Evolutionary conservation across 2,888 invertebrate genomes (phyloP), one percentile per base, ranked within the genome.

Genomic region (Apotomis turbidana): DNA sequence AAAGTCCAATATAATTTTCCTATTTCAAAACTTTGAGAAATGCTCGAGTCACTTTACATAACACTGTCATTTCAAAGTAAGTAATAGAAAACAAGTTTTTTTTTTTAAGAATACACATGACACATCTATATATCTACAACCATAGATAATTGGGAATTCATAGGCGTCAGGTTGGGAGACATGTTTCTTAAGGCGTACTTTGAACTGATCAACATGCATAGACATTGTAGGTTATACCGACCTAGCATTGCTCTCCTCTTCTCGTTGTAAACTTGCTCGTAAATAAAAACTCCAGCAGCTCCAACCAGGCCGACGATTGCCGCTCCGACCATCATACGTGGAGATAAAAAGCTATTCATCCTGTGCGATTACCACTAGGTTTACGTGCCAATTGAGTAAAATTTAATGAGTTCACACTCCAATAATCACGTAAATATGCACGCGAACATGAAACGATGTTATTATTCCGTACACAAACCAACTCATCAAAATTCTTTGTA

Each of bases 291-390:
- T 3, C 94, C 93, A 51, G 93, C 93, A 1, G 94, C 94, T 3
- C 93, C 92, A 0, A 94, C 91, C 0, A 94, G 85, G 4, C 94
- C 94, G 0, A 93, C 91, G 0, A 94, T 86, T 27, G 94, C 94
- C 0, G 94, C 94, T 6, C 94, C 93, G 68, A 90, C 83, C 85
- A 94, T 83, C 61, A 88, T 78, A 46, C 91, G 88, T 5, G 91
- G 84, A 0, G 89, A 86, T 0, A 91, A 76, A 52, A 86, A 83
- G 52, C 76, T 82, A 63, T 81, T 81, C 67, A 76, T 74, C 67
- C 61, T 71, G 13, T 8, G 15, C 4, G 5, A 57, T 6, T 9
- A 36, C 9, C n/a, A 52, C n/a, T 13, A 5, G 1, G 5, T 51
- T 8, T n/a, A 38, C 44, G 49, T 8, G 54, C 12, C 12, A 46